Base-by-base conservation (phyloP, 23 tunicate genomes). In the Ascidia mentula region DNA sequence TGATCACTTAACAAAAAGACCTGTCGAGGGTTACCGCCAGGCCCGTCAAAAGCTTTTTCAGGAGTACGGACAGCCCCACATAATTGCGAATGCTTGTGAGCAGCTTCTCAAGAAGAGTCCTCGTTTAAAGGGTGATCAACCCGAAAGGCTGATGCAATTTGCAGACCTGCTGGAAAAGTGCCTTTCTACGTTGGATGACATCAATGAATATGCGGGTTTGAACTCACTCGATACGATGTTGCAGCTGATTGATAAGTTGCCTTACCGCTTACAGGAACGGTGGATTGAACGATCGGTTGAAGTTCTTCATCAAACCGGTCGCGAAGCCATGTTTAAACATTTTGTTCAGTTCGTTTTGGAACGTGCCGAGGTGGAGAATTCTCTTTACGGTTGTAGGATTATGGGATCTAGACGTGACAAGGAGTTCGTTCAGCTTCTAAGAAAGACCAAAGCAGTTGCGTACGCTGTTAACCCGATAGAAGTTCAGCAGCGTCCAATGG, bases 251-350 rank as follows among this genome's bases (percentile, higher is more conserved):
- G 39, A 36, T 18, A 71, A 71, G 39, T 35, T 71, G 38, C 75
- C 75, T 36, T 71, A 71, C 30, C 75, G 39, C 38, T 35, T 71
- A 31, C 75, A 71, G 75, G 75, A 71, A 71, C 6, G 13, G 30
- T 71, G 75, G 75, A 36, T 71, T 3, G 75, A 71, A n/a, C 75
- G 75, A 71, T 71, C 75, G 9, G 75, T 71, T 4, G 75, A 71
- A 34, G 75, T 71, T 71, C 75, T 71, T 3, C 75, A 71, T 35
- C 75, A 31, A 22, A 71, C 75, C 37, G 30, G 30, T 71, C 75
- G 75, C 18, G 39, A 71, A 9, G 75, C 75, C 35, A 12, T 34
- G 39, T 71, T 71, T 71, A 71, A 22, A 2, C 39, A 71, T 36
- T 71, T 71, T 71, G 75, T 71, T 71, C 75, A 71, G 39, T 71